Conservation (phyloP, 2,797 vertebrate genomes). For the Allobates femoralis region DNA sequence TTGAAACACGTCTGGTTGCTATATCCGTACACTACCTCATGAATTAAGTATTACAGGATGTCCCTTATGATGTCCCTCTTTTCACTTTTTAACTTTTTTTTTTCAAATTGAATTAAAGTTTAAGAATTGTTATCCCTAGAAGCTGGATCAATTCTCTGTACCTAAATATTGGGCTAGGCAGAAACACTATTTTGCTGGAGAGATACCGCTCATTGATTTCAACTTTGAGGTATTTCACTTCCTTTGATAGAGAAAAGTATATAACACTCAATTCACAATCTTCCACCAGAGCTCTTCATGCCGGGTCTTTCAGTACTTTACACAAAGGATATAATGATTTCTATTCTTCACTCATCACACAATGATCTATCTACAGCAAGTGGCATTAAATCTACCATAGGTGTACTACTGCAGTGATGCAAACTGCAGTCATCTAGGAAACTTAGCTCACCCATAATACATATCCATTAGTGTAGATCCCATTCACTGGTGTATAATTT, state of each 20-base stretch:
- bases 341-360: slow-evolving; percentile 18
- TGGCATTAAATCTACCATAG: slow-evolving; percentile 1
- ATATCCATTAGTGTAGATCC: slow-evolving; percentile 5
- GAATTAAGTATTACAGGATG: too few relatives aligned
- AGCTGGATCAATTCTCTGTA: too few relatives aligned
- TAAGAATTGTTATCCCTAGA: too few relatives aligned
- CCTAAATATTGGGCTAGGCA: not conserved
- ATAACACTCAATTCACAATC: slow-evolving; percentile 23
- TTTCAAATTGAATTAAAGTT: too few relatives aligned
- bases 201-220: slow-evolving; percentile 18
- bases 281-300: slow-evolving; percentile 8
- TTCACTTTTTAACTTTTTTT: too few relatives aligned
- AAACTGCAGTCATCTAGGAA: slow-evolving; percentile 18
- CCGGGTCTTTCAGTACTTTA: slow-evolving; percentile 22
- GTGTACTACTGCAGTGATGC: not conserved
- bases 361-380: slow-evolving; percentile 36
- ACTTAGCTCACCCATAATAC: slow-evolving; percentile 8
- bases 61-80: too few relatives aligned
- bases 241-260: slow-evolving; percentile 14
- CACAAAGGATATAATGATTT: slow-evolving; percentile 48
- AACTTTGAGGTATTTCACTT: slow-evolving; percentile 5
- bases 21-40: too few relatives aligned
- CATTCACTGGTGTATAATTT: not conserved
- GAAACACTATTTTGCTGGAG: slow-evolving; percentile 16
- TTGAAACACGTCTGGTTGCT: too few relatives aligned